Base-by-base conservation (phyloP, 2,113 vertebrate species). In the Pseudorasbora parva region DNA sequence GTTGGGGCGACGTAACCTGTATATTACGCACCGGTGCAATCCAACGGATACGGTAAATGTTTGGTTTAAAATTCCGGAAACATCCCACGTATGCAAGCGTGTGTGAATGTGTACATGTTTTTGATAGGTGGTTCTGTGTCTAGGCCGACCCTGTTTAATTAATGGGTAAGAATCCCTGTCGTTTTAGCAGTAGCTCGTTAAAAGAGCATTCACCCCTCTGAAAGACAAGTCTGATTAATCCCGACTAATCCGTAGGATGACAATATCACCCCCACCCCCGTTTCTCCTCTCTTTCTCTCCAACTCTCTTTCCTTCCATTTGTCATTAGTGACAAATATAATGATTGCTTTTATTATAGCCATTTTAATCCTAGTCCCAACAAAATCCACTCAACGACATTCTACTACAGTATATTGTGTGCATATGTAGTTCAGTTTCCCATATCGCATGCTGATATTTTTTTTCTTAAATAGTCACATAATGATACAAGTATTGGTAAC, bases 151-250 rank as follows among this genome's bases (percentile, higher is more conserved):
- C 23, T 47, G 82, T 71, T 84, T 84, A 60, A 82, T 82, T 59
- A 77, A 77, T 82, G 60, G 62, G 7, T 45, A 56, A 60, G 25
- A 37, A 82, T 85, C 73, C 73, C 47, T 51, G 33, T 59, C 27
- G 25, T 72, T 78, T 86, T 60, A 77, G 71, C 84, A 33, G 59
- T 8, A 76, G 56, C 72, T 76, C 8, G 17, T 75, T 71, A 27
- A 33, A 56, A 82, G 84, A 49, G 49, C 64, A 45, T 86, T 82
- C 51, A 85, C 78, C 45, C 68, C n/a, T 5, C 23, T 75, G 72
- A 76, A 66, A 76, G 60, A 33, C 62, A 59, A 78, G 62, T 37
- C 73, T 64, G 81, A 62, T 86, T 86, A 79, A 82, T 79, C 81
- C 57, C 7, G 23, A 25, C 23, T 83, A 66, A 79, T 79, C 57